Conservation (phyloP, 2,797 vertebrate species). For the Thripadectes ignobilis region DNA sequence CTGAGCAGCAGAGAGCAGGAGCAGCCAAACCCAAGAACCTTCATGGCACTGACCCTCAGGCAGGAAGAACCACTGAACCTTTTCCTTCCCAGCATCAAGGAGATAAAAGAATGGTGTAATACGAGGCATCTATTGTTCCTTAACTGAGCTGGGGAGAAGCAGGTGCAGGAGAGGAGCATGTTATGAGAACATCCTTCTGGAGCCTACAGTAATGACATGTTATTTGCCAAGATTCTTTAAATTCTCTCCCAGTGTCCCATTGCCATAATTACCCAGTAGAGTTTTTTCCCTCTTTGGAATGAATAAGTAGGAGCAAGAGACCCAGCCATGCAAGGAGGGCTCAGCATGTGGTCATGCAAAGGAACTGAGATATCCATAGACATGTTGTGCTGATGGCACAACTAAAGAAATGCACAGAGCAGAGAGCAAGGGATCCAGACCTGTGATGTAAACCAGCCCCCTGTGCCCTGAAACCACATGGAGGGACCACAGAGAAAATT, state of each 20-base stretch:
- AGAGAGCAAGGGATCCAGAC: background rate
- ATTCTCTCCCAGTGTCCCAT: conserved; percentile 28
- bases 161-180: conserved; percentile 38
- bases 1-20: no score
- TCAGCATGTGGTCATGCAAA: background rate
- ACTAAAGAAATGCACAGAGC: background rate
- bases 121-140: background rate
- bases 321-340: background rate
- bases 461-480: background rate
- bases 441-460: background rate
- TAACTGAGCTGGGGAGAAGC: conserved; percentile 30
- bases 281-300: background rate
- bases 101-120: background rate
- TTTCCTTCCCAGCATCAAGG: background rate
- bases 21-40: no score
- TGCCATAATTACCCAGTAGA: background rate
- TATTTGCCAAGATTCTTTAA: conserved; percentile 28
- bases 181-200: conserved; percentile 45
- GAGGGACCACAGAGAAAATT: background rate
- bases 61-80: background rate
- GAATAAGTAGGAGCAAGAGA: conserved; percentile 1
- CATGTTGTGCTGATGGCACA: background rate
- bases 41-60: background rate
- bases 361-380: background rate
- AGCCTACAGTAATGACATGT: background rate